A percentile compares a stretch with the other conserved stretches of the same genome.
These are phyloP conservation scores for Pollenia griseotomentosa DNA, from an alignment of 2,888 invertebrate genomes.

Conservation along the genomic window DNA sequence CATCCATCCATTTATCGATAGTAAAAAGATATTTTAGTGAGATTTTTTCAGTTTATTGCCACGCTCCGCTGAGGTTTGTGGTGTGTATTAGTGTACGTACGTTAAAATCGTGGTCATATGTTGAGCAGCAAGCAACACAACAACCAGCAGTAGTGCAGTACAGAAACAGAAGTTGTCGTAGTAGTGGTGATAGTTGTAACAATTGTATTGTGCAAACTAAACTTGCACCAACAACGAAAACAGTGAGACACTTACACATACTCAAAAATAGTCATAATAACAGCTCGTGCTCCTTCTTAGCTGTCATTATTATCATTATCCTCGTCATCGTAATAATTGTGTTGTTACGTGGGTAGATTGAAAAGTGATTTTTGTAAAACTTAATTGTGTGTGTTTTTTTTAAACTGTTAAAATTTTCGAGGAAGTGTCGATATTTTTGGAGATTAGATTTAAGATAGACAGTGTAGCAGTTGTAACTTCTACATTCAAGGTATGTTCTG, in stretches of 20 bases:
- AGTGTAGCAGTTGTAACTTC: no score
- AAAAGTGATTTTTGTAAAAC: background rate
- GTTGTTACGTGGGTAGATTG: constrained; percentile 5
- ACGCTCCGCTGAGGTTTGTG: constrained; percentile 82
- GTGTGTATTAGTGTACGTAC: constrained; percentile 73
- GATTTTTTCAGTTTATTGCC: constrained; percentile 77
- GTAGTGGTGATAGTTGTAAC: constrained; percentile 34
- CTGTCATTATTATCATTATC: constrained; percentile 57
- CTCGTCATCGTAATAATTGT: constrained; percentile 34
- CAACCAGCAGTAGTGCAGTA: background rate
- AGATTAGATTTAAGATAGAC: no score
- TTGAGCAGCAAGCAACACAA: constrained; percentile 37
- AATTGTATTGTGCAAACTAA: constrained; percentile 50
- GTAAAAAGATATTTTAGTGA: constrained; percentile 74
- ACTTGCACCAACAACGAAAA: constrained; percentile 31
- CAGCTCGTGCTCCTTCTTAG: constrained; percentile 58
- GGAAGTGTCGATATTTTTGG: no score
- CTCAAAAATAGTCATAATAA: constrained; percentile 37
- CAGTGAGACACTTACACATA: constrained; percentile 12
- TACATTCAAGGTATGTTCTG: no score
- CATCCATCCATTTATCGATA: constrained; percentile 74
- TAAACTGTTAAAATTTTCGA: background rate
- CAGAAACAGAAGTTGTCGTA: background rate
- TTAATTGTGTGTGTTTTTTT: background rate
- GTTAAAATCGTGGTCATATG: constrained; percentile 67